A percentile compares a stretch with the other conserved stretches of the same genome.
Conservation (phyloP, 2,888 invertebrate species). For the Drosophila infuscata region DNA sequence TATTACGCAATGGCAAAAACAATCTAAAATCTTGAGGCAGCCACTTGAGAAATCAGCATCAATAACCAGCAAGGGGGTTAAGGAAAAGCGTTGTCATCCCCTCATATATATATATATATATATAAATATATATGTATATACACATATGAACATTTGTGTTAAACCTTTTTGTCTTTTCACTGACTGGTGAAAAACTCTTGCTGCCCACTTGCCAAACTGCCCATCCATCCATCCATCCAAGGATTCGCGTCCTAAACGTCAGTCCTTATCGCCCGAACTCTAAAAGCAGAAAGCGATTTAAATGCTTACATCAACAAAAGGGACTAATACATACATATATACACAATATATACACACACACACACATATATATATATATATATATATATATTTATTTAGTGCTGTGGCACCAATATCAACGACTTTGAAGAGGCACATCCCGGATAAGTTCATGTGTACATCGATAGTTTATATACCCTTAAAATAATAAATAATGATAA, state of each 20-base stretch:
- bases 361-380: background rate
- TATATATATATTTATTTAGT: background rate
- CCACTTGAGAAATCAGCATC: constrained; percentile 73
- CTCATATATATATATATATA: background rate
- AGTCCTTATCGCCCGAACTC: constrained; percentile 61
- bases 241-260: constrained; percentile 41
- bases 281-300: constrained; percentile 65
- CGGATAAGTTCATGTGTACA: background rate
- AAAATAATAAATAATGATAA: background rate
- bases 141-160: background rate
- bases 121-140: background rate
- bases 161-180: constrained; percentile 46
- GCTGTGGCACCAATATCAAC: constrained; percentile 57
- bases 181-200: constrained; percentile 40
- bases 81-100: constrained; percentile 27
- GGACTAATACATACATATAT: constrained; percentile 40
- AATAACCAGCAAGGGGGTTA: constrained; percentile 51
- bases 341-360: background rate
- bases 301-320: constrained; percentile 56
- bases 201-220: constrained; percentile 16
- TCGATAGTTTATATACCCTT: constrained; percentile 31
- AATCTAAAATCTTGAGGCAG: constrained; percentile 54
- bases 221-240: constrained; percentile 20
- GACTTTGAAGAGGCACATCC: constrained; percentile 45
- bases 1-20: constrained; percentile 55